phyloP scores from a whole-genome alignment of 2,888 invertebrate species.

The Poecilus cupreus region DNA sequence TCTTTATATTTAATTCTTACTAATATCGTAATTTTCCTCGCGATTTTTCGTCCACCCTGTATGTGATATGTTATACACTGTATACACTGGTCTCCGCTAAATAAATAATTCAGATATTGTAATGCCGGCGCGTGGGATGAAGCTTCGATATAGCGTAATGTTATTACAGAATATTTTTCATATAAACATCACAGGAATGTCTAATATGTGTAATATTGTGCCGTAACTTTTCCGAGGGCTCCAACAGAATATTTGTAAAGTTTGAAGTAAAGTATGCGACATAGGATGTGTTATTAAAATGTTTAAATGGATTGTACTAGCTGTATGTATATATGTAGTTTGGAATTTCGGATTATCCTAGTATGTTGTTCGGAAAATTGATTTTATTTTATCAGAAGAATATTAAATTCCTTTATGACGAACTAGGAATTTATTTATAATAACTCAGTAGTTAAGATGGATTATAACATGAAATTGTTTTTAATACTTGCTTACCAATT shows the following conservation, averaged over 20 bases:
- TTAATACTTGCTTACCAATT: too few relatives aligned
- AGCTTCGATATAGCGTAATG: slow-evolving; percentile 18
- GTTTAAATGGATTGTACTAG: slow-evolving; percentile 5
- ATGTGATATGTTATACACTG: too few relatives aligned
- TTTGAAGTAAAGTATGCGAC: not conserved
- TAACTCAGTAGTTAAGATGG: too few relatives aligned
- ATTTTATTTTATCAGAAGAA: not conserved
- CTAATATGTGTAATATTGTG: slow-evolving; percentile 47
- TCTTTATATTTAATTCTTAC: too few relatives aligned
- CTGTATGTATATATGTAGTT: not conserved
- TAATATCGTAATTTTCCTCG: too few relatives aligned
- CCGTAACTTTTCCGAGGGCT: slow-evolving; percentile 25
- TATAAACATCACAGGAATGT: slow-evolving; percentile 48
- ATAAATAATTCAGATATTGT: slow-evolving; percentile 42
- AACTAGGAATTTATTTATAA: too few relatives aligned
- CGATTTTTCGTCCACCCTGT: too few relatives aligned
- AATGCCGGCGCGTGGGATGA: not conserved
- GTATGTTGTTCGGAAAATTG: not conserved
- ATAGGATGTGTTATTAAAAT: slow-evolving; percentile 4
- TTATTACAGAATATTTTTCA: slow-evolving; percentile 40
- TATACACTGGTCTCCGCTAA: not conserved
- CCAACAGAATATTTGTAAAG: slow-evolving; percentile 21
- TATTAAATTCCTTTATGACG: slow-evolving; percentile 16
- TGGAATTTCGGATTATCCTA: not conserved
- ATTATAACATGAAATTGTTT: too few relatives aligned